Conservation (phyloP, 2,113 vertebrate species). For the Xiphorhynchus elegans region DNA sequence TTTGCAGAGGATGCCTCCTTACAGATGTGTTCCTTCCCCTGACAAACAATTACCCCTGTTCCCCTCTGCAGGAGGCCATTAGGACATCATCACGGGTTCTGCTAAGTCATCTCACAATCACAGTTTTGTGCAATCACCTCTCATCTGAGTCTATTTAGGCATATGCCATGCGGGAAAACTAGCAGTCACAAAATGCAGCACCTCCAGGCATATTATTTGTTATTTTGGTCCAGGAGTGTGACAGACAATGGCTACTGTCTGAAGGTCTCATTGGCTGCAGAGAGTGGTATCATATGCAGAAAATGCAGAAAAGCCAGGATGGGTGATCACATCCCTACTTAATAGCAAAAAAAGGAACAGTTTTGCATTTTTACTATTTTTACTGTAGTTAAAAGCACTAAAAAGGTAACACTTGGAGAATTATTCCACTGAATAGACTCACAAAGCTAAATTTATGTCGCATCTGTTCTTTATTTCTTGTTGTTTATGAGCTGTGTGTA, state of each 20-base stretch:
- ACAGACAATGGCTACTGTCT: constrained; percentile 72
- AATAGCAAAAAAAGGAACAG: neutral
- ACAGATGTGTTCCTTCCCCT: constrained; percentile 74
- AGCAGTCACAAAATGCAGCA: constrained; percentile 67
- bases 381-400: constrained; percentile 18
- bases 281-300: constrained; percentile 48
- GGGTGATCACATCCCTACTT: constrained; percentile 10
- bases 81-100: constrained; percentile 79
- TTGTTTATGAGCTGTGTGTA: constrained; percentile 24
- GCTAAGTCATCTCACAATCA: constrained; percentile 82
- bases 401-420: constrained; percentile 34
- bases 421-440: constrained; percentile 32
- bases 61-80: constrained; percentile 76
- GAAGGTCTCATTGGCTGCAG: constrained; percentile 50
- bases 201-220: constrained; percentile 77
- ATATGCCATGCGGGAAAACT: constrained; percentile 69
- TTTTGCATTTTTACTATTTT: constrained; percentile 13
- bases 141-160: constrained; percentile 72
- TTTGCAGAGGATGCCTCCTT: constrained; percentile 70
- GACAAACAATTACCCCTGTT: constrained; percentile 81
- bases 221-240: constrained; percentile 74
- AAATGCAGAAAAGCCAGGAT: constrained; percentile 25
- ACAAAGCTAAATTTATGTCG: neutral
- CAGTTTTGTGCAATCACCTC: constrained; percentile 78
- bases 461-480: constrained; percentile 59